Evolutionary conservation across 2,797 vertebrate genomes (phyloP).

Genomic region (Labeo calbasu): DNA sequence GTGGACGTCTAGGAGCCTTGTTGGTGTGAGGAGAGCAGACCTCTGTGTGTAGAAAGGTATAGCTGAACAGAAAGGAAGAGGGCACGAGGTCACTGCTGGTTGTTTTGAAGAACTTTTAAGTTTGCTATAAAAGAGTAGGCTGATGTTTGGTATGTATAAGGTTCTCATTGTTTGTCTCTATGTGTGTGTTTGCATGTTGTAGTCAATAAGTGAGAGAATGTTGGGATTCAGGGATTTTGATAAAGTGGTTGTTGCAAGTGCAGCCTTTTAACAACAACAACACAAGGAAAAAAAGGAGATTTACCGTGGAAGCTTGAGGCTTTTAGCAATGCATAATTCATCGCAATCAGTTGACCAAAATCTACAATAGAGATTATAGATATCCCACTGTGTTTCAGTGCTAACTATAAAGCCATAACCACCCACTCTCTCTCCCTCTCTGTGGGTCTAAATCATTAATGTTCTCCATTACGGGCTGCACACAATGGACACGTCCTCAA

Average conservation of each 20-base stretch:
- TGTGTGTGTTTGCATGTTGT: neutral
- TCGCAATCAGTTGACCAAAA: constrained; percentile 63
- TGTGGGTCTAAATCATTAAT: constrained; percentile 60
- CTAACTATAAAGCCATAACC: constrained; percentile 60
- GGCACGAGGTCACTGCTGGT: neutral
- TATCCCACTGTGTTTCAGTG: constrained; percentile 53
- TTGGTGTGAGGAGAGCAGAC: neutral
- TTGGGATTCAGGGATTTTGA: constrained; percentile 38
- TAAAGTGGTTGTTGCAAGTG: constrained; percentile 50
- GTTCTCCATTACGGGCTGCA: constrained; percentile 56
- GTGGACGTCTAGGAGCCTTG: neutral
- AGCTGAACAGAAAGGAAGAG: neutral
- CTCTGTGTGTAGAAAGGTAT: neutral
- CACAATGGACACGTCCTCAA: constrained; percentile 62
- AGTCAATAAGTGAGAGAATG: constrained; percentile 2
- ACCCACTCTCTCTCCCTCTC: constrained; percentile 48
- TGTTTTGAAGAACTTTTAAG: constrained; percentile 2
- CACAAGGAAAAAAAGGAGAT: constrained; percentile 40
- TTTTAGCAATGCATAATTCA: constrained; percentile 68
- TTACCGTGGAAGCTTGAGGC: constrained; percentile 54
- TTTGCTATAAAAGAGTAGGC: neutral
- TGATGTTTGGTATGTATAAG: neutral
- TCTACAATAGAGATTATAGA: constrained; percentile 62
- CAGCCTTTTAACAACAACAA: constrained; percentile 58
- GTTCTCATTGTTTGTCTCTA: neutral